Evolutionary conservation across 2,113 vertebrate species (phyloP), one percentile per base, ranked within the genome.

Genomic region (Upupa epops): DNA sequence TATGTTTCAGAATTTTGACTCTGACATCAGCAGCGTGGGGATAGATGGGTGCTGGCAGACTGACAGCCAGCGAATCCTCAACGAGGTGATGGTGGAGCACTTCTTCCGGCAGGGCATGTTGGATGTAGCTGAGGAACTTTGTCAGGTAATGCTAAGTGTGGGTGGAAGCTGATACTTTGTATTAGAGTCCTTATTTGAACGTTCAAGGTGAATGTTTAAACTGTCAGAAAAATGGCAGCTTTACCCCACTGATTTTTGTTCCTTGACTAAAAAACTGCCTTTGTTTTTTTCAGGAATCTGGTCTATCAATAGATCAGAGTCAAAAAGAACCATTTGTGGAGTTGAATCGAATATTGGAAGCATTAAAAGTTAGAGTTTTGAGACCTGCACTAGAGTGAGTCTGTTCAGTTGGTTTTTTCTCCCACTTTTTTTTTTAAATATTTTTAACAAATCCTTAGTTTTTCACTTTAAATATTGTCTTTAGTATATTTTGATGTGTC

Each of bases 281-380:
- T 68, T 94, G 18, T 66, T 48, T 45, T 42, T n/a, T n/a, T 75
- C 84, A 98, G 98, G 98, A 98, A 94, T 98, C 98, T 80, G 98
- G 98, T 70, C 97, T 98, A 40, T 98, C 98, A 79, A 98, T 98
- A 96, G 98, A 98, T 77, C 97, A 98, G 90, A 98, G 97, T 96
- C 98, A 98, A 88, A 98, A 98, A 94, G 98, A 98, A 59, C 98
- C 98, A 3, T 98, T 98, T 96, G 98, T 98, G 96, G 98, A 98
- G 73, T 95, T 98, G 83, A 98, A 98, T 94, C 89, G 98, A 96
- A 98, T 98, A 97, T 95, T 98, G 96, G 98, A 98, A 97, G 98
- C 98, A 60, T 97, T 98, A 89, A 98, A 98, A 97, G 97, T 98
- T 70, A 97, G 98, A 97, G 98, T 98, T 94, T 95, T 98, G 94